Conservation (phyloP, 2,797 vertebrate species). For the Rhabdomys pumilio region DNA sequence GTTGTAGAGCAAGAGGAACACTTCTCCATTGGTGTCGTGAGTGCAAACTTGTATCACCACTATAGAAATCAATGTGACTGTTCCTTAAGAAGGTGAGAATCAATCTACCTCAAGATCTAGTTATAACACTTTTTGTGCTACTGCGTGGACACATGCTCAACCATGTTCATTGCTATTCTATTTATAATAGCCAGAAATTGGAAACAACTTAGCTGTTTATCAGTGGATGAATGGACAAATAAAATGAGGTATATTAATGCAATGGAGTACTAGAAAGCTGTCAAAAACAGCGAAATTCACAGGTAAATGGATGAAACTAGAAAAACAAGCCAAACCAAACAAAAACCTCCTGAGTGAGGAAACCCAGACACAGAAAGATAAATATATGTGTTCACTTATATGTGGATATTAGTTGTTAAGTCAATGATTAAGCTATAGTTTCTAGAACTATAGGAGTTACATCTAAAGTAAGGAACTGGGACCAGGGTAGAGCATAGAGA, state of each 20-base stretch:
- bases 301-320: background rate
- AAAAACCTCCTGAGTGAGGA: background rate
- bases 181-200: background rate
- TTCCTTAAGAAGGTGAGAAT: background rate
- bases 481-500: background rate
- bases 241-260: background rate
- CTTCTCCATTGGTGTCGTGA: no score
- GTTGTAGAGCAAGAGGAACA: no score
- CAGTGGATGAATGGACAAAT: background rate
- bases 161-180: background rate
- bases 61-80: no score
- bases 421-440: background rate
- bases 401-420: background rate
- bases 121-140: background rate
- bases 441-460: background rate
- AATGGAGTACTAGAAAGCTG: background rate
- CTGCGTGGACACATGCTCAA: background rate
- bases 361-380: background rate
- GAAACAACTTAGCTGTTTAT: background rate
- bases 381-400: background rate
- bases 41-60: no score
- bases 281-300: background rate
- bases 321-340: background rate
- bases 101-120: background rate
- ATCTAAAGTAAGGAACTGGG: background rate